phyloP scores from a whole-genome alignment of 2,888 invertebrate species.

The Rotaria socialis region DNA sequence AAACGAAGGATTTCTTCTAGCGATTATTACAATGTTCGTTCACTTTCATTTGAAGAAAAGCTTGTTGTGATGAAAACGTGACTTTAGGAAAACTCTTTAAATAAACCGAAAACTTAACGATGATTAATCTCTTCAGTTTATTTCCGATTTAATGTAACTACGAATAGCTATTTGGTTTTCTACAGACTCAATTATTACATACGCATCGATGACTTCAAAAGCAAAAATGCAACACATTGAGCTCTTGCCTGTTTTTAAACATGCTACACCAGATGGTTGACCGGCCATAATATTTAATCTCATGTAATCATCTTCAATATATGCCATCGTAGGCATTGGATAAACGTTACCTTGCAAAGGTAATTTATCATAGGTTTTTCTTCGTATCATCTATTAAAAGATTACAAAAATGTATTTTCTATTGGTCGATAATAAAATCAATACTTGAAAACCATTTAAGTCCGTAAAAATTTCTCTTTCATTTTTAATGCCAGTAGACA shows the following conservation, averaged over 20 bases:
- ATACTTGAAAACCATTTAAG: constrained; percentile 79
- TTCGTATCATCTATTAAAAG: constrained; percentile 62
- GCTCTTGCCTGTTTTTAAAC: constrained; percentile 39
- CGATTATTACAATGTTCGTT: no score
- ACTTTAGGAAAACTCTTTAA: no score
- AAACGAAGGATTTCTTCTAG: no score
- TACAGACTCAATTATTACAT: no score
- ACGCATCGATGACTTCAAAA: no score
- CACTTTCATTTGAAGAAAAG: no score
- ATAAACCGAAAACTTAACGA: no score
- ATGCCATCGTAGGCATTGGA: constrained; percentile 81
- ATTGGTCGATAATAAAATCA: not conserved
- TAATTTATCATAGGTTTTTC: constrained; percentile 76
- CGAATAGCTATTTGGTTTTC: no score
- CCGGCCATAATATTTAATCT: constrained; percentile 56
- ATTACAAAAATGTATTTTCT: not conserved
- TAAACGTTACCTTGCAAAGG: constrained; percentile 94
- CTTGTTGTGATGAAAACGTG: no score
- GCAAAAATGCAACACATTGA: no score
- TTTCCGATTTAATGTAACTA: no score
- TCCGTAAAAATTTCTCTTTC: constrained; percentile 76
- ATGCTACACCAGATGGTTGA: constrained; percentile 73
- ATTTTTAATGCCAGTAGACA: constrained; percentile 73
- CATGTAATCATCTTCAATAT: constrained; percentile 69
- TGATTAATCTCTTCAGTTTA: no score